These are phyloP conservation scores for Geodia barretti DNA, from an alignment of 37 sponge, comb jelly and placozoan genomes.

Conservation along the genomic window DNA sequence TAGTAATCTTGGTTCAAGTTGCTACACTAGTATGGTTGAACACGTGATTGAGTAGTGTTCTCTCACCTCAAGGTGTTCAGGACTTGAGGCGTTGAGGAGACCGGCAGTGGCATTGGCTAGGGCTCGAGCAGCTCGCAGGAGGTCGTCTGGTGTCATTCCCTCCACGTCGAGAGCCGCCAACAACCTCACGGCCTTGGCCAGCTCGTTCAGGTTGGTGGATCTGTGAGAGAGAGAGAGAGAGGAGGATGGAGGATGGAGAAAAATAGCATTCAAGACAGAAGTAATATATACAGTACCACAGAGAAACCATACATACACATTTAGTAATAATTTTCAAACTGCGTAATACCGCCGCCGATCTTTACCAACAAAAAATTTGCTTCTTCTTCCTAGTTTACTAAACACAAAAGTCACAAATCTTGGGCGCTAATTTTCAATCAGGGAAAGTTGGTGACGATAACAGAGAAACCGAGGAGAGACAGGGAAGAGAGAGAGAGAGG, in stretches of 20 bases:
- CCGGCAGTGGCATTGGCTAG: conserved; percentile 22
- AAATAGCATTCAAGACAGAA: not conserved
- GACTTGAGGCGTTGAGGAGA: conserved; percentile 17
- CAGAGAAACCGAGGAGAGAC: not conserved
- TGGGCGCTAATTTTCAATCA: too few species aligned
- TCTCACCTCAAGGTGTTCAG: conserved; percentile 37
- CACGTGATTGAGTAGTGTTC: too few species aligned
- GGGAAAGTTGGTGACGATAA: not conserved
- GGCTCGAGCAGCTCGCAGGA: not conserved
- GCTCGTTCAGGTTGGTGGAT: conserved; percentile 92
- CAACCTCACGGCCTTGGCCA: conserved; percentile 87
- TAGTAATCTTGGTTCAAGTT: not conserved
- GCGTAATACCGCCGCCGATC: too few species aligned
- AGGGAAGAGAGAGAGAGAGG: conserved; percentile 11
- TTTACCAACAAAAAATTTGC: too few species aligned
- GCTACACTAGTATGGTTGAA: too few species aligned
- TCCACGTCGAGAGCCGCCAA: conserved; percentile 78
- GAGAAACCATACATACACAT: too few species aligned
- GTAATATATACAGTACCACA: too few species aligned
- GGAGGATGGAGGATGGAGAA: conserved; percentile 1
- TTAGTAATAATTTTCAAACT: too few species aligned
- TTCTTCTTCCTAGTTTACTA: too few species aligned
- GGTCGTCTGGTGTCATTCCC: conserved; percentile 66
- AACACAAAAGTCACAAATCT: too few species aligned
- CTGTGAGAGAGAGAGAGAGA: conserved; percentile 29